Evolutionary conservation across 1,140 invertebrate species (phyloP).

Genomic region (Drosophila busckii): DNA sequence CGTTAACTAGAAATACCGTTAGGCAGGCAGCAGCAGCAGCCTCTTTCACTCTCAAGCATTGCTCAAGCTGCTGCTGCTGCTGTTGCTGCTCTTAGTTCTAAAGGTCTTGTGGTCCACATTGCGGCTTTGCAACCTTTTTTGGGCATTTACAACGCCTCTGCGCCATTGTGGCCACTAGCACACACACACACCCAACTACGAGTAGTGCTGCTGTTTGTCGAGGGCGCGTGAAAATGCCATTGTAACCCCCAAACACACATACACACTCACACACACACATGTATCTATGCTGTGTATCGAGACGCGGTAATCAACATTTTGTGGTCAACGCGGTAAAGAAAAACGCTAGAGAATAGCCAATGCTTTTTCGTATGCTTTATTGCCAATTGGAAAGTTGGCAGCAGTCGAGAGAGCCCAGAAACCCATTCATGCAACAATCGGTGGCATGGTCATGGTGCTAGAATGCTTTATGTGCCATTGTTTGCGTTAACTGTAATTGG

Average conservation of each 20-base stretch:
- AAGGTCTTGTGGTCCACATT: constrained; percentile 29
- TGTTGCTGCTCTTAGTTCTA: not conserved
- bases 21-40: constrained; percentile 28
- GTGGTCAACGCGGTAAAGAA: constrained; percentile 51
- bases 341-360: constrained; percentile 48
- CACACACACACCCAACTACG: too few species aligned
- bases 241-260: constrained; percentile 20
- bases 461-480: constrained; percentile 73
- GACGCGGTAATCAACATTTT: constrained; percentile 69
- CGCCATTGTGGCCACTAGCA: constrained; percentile 51
- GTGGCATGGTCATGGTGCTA: constrained; percentile 46
- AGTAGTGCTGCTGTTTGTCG: constrained; percentile 11
- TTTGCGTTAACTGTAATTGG: constrained; percentile 65
- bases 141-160: constrained; percentile 73
- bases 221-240: constrained; percentile 72
- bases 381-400: constrained; percentile 73
- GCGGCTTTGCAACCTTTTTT: constrained; percentile 59
- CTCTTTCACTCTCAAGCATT: constrained; percentile 41
- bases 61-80: not conserved
- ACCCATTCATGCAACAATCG: constrained; percentile 42
- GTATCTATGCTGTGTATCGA: constrained; percentile 36
- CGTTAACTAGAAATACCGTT: constrained; percentile 73
- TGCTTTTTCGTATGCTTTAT: constrained; percentile 72
- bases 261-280: not conserved
- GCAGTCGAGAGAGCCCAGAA: constrained; percentile 34